A percentile compares a stretch with the other conserved stretches of the same genome.
phyloP scores from a whole-genome alignment of 2,113 vertebrate genomes.

The Corydoras maculifer region DNA sequence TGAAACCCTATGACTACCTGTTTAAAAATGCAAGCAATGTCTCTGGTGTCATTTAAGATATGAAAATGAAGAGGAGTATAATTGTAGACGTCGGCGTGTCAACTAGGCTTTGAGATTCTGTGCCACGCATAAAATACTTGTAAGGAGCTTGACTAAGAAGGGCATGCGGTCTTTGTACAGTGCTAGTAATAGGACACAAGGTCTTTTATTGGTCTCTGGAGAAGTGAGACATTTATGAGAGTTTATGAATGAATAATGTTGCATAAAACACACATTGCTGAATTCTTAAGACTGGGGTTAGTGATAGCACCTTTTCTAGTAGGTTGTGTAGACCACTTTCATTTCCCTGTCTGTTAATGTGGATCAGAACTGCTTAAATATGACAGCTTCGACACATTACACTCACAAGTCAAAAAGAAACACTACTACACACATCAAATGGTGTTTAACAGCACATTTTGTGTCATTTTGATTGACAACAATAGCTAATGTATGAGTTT shows the following conservation, averaged over 20 bases:
- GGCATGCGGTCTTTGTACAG: slow-evolving; percentile 50
- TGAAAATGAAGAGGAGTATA: slow-evolving; percentile 22
- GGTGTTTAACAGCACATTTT: too few relatives aligned
- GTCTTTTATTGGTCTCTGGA: slow-evolving; percentile 41
- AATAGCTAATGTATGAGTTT: neutral
- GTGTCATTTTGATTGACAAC: neutral
- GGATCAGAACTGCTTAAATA: too few relatives aligned
- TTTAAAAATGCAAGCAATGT: slow-evolving; percentile 17
- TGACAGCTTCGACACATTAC: too few relatives aligned
- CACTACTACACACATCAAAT: too few relatives aligned
- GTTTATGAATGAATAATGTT: neutral
- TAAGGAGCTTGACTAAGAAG: slow-evolving; percentile 57
- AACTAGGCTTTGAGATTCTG: slow-evolving; percentile 53
- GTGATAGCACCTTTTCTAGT: neutral
- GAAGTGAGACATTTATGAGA: slow-evolving; percentile 37
- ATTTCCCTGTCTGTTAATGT: too few relatives aligned
- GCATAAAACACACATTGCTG: neutral
- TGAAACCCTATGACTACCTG: slow-evolving; percentile 14
- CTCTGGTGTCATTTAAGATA: slow-evolving; percentile 20
- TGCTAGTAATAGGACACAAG: slow-evolving; percentile 53
- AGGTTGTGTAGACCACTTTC: too few relatives aligned
- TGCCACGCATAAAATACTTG: slow-evolving; percentile 56
- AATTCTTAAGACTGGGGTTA: neutral
- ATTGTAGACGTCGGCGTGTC: neutral
- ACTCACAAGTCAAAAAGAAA: too few relatives aligned